Evolutionary conservation across 1,140 invertebrate species (phyloP), one percentile per base, ranked within the genome.

Genomic region (Plectus sambesii): DNA sequence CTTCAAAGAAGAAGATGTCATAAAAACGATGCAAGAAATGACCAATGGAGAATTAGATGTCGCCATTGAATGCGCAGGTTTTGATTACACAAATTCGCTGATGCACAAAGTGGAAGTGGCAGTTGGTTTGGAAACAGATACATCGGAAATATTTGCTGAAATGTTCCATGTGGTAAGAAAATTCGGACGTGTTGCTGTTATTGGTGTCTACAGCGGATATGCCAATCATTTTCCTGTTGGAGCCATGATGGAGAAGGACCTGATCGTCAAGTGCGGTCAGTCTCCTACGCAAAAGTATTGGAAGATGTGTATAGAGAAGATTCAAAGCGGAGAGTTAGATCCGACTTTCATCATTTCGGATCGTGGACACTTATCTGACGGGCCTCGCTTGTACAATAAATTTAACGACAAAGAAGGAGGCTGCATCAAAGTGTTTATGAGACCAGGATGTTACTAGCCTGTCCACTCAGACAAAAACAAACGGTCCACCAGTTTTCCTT

Each of bases 1-100:
- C 29, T 54, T 55, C 23, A 19, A 55, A n/a, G 47, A 54, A 47
- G 24, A 47, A n/a, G 50, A 53, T 30, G 39, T 45, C 6, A 23
- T 30, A 1, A 26, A 37, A 22, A 27, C 17, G 2, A 20, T 54
- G 5, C 4, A 22, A 5, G 50, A 50, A 20, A 23, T 57, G 25
- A 19, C 37, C 20, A 42, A 25, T n/a, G 39, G 23, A 9, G 20
- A 37, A 6, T n/a, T 54, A 17, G 51, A 49, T 27, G 51, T 54
- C 3, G 51, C 52, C 23, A 56, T 54, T 29, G 52, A 54, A 37
- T 51, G 49, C n/a, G 43, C 52, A 26, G 52, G 52, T 5, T 54
- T 55, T 42, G 51, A 53, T 20, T 54, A 46, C 40, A 37, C 40
- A 1, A 23, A 54, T 25, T 22, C 36, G n/a, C 38, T 49, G 29